Percentiles rank a stretch among this genome's conserved stretches.
These are phyloP conservation scores for Mesaphorura yosii DNA, from an alignment of 1,140 invertebrate species.

Conservation along the genomic window DNA sequence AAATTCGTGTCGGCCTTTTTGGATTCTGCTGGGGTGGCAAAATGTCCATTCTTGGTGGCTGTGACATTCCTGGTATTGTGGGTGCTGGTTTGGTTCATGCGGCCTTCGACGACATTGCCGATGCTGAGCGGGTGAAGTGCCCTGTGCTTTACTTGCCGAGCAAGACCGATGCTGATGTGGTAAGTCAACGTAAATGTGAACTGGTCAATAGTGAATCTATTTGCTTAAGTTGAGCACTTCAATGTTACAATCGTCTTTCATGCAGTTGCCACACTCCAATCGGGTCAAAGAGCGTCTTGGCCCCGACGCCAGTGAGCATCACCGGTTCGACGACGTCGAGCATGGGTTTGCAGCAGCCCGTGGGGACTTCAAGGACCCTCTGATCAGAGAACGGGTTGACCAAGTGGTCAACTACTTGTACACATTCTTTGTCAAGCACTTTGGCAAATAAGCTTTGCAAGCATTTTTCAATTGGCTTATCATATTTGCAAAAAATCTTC, in stretches of 20 bases:
- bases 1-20: conserved; percentile 18
- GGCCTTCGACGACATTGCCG: conserved; percentile 1
- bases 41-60: conserved; percentile 6
- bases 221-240: background rate
- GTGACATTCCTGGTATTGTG: background rate
- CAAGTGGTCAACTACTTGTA: conserved; percentile 16
- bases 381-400: conserved; percentile 15
- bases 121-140: conserved; percentile 10
- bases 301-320: conserved; percentile 10
- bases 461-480: background rate
- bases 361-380: conserved; percentile 18
- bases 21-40: conserved; percentile 29
- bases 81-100: conserved; percentile 17
- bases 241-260: no score
- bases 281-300: conserved; percentile 7
- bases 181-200: conserved; percentile 1
- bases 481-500: background rate
- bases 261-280: conserved; percentile 8
- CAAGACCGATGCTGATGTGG: conserved; percentile 23
- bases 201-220: background rate
- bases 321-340: conserved; percentile 20
- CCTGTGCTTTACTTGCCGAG: conserved; percentile 21
- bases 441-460: background rate
- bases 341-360: conserved; percentile 25
- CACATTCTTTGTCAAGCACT: conserved; percentile 2